These are phyloP conservation scores for Thoracochromis brauschi DNA, from an alignment of 2,113 vertebrate species.

Conservation along the genomic window DNA sequence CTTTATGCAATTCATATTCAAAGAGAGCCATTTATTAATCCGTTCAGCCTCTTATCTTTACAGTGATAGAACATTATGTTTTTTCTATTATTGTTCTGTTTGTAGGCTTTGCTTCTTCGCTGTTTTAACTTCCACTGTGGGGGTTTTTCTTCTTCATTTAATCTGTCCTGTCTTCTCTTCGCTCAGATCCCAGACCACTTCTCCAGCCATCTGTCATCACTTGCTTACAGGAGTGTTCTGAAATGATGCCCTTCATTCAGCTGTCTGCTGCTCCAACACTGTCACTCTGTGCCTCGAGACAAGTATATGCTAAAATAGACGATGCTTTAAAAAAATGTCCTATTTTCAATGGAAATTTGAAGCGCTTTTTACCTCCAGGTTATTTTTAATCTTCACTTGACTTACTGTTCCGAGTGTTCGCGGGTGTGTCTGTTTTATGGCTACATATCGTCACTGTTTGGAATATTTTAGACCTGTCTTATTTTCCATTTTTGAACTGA, in stretches of 20 bases:
- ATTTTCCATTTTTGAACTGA: neutral
- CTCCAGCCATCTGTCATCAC: slow-evolving; percentile 70
- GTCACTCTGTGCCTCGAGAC: neutral
- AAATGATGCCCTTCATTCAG: slow-evolving; percentile 61
- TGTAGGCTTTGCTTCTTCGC: neutral
- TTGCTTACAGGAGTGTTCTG: slow-evolving; percentile 76
- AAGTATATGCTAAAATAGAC: neutral
- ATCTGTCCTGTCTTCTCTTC: neutral
- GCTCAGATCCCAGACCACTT: slow-evolving; percentile 77
- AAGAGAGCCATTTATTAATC: neutral
- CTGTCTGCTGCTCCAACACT: neutral
- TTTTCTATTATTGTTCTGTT: neutral
- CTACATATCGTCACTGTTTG: neutral
- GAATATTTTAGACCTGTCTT: neutral
- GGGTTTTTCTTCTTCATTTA: neutral
- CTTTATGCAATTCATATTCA: neutral
- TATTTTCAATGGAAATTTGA: neutral
- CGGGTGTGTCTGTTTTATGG: neutral
- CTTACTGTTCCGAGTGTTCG: neutral
- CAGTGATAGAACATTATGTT: neutral
- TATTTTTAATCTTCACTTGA: neutral
- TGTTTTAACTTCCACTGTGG: neutral
- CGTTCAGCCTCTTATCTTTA: neutral
- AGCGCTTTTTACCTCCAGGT: neutral
- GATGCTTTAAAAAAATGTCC: neutral